Conservation (phyloP, 2,888 invertebrate species). For the Brenthis ino region DNA sequence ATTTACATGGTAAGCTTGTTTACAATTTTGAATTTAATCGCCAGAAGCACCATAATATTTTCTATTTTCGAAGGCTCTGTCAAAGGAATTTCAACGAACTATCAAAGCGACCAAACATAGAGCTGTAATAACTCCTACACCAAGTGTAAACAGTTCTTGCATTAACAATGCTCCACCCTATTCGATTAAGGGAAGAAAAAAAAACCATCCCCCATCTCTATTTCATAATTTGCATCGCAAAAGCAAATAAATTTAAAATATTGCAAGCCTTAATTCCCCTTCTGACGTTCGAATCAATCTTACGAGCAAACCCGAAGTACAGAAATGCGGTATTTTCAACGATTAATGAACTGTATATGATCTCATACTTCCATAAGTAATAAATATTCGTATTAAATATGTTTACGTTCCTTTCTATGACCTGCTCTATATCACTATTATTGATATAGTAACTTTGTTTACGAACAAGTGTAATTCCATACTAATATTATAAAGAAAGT, state of each 20-base stretch:
- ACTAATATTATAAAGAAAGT: not conserved
- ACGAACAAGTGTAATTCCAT: not conserved
- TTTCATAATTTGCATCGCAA: constrained; percentile 80
- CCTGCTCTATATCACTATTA: too few species aligned
- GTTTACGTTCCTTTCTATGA: not conserved
- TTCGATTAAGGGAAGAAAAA: constrained; percentile 67
- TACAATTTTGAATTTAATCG: not conserved
- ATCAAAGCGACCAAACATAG: constrained; percentile 42
- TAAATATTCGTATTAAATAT: constrained; percentile 17
- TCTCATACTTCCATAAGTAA: constrained; percentile 32
- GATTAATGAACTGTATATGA: constrained; percentile 42
- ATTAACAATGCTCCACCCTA: constrained; percentile 70
- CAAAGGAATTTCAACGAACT: constrained; percentile 41
- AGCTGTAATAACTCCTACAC: constrained; percentile 45
- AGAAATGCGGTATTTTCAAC: constrained; percentile 28
- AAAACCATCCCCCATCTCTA: constrained; percentile 66
- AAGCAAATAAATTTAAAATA: constrained; percentile 81
- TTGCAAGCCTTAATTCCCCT: constrained; percentile 73
- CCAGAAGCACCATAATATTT: constrained; percentile 6
- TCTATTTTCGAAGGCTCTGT: constrained; percentile 13
- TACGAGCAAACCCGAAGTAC: constrained; percentile 32
- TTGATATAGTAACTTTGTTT: not conserved
- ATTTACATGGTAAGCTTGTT: not conserved
- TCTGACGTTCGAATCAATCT: constrained; percentile 69
- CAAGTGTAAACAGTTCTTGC: constrained; percentile 66